Evolutionary conservation across 2,797 vertebrate genomes (phyloP).

Genomic region (Octomys mimax): DNA sequence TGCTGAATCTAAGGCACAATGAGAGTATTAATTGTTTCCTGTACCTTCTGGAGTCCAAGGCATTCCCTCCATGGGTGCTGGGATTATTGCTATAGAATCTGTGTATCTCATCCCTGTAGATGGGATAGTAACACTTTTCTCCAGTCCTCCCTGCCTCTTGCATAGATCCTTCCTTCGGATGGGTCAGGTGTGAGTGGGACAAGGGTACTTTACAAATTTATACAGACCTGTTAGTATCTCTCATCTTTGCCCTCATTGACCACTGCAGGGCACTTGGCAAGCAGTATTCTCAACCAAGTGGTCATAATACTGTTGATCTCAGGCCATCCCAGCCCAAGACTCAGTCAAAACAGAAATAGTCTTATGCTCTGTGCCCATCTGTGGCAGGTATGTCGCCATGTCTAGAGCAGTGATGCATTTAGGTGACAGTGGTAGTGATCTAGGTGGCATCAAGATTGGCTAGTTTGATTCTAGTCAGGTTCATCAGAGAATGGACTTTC

Average conservation of each 20-base stretch:
- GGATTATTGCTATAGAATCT: neutral
- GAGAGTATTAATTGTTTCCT: neutral
- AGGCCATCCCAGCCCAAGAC: neutral
- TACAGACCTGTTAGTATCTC: neutral
- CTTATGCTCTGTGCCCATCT: neutral
- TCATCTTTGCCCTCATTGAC: neutral
- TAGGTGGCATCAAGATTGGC: neutral
- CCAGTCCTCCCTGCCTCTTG: neutral
- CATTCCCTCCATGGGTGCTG: neutral
- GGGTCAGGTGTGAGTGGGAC: neutral
- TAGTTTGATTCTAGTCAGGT: neutral
- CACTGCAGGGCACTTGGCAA: neutral
- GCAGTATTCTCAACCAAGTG: neutral
- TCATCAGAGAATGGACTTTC: neutral
- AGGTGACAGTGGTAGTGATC: neutral
- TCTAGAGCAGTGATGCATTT: neutral
- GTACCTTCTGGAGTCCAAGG: neutral
- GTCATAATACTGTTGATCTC: neutral
- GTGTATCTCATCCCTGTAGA: neutral
- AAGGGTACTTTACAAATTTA: neutral
- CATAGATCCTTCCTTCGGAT: constrained; percentile 18
- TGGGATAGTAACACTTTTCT: neutral
- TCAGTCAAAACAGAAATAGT: neutral
- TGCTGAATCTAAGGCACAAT: neutral
- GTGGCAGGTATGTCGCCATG: neutral